Conservation (phyloP, 2,888 invertebrate species). For the Athrips mouffetella region DNA sequence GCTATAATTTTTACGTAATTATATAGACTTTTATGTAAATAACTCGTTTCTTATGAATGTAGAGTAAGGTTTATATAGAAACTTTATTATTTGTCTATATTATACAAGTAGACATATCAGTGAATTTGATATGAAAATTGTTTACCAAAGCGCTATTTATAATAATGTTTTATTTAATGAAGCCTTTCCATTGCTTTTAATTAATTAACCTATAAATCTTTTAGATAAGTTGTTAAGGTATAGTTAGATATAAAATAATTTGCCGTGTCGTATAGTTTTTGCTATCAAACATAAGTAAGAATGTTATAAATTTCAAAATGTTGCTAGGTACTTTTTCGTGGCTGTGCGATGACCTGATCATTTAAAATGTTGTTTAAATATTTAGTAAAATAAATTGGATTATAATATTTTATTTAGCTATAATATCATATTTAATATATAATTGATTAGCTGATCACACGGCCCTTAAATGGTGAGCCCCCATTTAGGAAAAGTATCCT, state of each 20-base stretch:
- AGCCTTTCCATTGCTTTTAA: no score
- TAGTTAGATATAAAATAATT: neutral
- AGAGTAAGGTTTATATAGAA: constrained; percentile 10
- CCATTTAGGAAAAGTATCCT: constrained; percentile 67
- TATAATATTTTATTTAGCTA: neutral
- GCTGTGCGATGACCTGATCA: constrained; percentile 52
- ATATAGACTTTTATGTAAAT: constrained; percentile 16
- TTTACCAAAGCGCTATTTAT: neutral
- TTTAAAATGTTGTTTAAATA: constrained; percentile 2
- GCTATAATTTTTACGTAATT: constrained; percentile 70
- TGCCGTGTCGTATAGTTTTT: neutral
- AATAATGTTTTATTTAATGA: no score
- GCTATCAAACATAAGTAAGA: neutral
- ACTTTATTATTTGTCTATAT: constrained; percentile 15
- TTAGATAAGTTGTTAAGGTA: neutral
- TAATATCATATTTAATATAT: constrained; percentile 19
- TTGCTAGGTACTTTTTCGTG: constrained; percentile 51
- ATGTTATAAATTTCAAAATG: constrained; percentile 16
- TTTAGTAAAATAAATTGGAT: neutral
- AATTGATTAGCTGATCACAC: constrained; percentile 46
- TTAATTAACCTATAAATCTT: no score
- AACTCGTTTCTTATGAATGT: constrained; percentile 13
- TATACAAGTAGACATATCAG: constrained; percentile 40
- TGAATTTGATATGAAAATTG: constrained; percentile 16
- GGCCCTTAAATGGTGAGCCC: constrained; percentile 68